Conservation (phyloP, 2,113 vertebrate species). For the Varanus salvator region DNA sequence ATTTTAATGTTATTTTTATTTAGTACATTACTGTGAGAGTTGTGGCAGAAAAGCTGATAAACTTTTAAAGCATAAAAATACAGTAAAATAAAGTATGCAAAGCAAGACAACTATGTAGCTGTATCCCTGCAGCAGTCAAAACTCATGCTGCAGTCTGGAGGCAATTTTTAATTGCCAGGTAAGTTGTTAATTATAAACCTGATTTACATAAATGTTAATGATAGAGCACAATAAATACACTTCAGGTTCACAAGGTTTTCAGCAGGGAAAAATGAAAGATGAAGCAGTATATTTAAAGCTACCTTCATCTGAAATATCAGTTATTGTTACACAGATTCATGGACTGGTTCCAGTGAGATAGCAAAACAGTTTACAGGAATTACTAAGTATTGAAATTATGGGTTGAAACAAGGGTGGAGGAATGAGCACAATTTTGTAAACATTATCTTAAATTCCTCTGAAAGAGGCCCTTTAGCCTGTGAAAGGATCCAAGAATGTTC, state of each 20-base stretch:
- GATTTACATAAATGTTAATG: slow-evolving; percentile 4
- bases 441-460: background rate
- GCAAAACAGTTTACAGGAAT: no score
- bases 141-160: background rate
- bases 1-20: background rate
- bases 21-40: background rate
- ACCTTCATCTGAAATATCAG: background rate
- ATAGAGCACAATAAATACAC: background rate
- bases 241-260: background rate
- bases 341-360: no score
- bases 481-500: background rate
- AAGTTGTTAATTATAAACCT: slow-evolving; percentile 18
- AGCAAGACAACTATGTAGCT: background rate
- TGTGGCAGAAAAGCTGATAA: background rate
- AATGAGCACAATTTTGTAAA: background rate
- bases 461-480: background rate
- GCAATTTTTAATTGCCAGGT: slow-evolving; percentile 9
- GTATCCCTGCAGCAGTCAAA: background rate
- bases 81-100: background rate
- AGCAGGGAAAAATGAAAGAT: background rate
- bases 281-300: background rate
- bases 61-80: background rate
- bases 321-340: no score
- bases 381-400: background rate
- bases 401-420: background rate